Evolutionary conservation across 2,113 vertebrate species (phyloP), one percentile per base, ranked within the genome.

Genomic region (Pipa parva): DNA sequence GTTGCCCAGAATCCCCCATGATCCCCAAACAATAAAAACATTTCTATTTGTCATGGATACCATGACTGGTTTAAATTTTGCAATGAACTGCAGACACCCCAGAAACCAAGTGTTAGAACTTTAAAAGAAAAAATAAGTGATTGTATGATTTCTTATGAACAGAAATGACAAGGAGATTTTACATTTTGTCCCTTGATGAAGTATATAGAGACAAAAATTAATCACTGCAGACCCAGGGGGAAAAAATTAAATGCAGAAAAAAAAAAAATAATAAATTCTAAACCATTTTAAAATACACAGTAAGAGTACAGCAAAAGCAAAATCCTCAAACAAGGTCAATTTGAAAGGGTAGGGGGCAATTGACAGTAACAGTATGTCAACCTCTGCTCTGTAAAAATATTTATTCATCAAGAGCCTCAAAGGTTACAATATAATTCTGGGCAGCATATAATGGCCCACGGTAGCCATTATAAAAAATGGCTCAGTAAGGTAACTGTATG

Each of bases 21-120:
- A 55, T 45, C 42, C 29, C 25, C 49, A 22, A 58, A 46, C 46
- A 59, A 67, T 67, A 50, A 20, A 59, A 67, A 59, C 64, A 67
- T 50, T 67, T 46, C 64, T 59, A 67, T 50, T 8, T 25, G 64
- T 59, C 55, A 67, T 67, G 64, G 64, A 59, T 67, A 33, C 64
- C 64, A 59, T 59, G 64, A 67, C 64, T 29, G 15, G 39, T n/a
- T 50, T 29, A 55, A 33, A 33, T 36, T 36, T 54, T 45, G 50
- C 62, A 64, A 64, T 55, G 62, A 36, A 55, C 45, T 64, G 7
- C 52, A 64, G 27, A 18, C n/a, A n/a, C 49, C 61, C 39, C 51
- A 21, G 8, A 13, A 1, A 37, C 22, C 25, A 21, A 54, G 39
- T 31, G 39, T 42, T 42, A 54, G 15, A 54, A 28, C 9, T 28